Conservation (phyloP, 2,113 vertebrate genomes). For the Baryphthengus martii region DNA sequence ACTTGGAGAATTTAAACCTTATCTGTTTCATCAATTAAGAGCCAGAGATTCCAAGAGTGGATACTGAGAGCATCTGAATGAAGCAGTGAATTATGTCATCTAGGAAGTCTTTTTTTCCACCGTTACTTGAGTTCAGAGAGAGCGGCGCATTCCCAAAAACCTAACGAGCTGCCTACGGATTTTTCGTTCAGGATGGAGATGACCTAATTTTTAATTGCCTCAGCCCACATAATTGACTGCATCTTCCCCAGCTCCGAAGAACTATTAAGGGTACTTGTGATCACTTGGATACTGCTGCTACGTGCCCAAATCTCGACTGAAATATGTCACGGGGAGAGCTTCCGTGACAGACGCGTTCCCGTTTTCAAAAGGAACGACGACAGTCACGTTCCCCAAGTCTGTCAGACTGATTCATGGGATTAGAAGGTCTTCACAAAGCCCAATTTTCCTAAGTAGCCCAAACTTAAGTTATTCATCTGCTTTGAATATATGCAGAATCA, state of each 20-base stretch:
- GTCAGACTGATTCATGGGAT: background rate
- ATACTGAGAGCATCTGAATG: constrained; percentile 23
- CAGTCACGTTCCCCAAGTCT: background rate
- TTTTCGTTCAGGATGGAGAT: background rate
- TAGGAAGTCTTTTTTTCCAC: background rate
- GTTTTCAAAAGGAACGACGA: background rate
- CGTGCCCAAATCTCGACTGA: background rate
- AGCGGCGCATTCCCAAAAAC: background rate
- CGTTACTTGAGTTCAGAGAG: background rate
- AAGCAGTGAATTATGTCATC: constrained; percentile 19
- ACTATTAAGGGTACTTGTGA: background rate
- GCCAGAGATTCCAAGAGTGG: constrained; percentile 39
- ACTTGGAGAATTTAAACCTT: constrained; percentile 66
- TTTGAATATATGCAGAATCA: background rate
- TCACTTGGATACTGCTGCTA: background rate
- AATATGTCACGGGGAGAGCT: background rate
- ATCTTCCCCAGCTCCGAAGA: background rate
- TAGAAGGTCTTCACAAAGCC: background rate
- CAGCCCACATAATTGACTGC: background rate
- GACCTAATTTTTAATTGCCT: constrained; percentile 31
- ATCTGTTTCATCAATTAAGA: constrained; percentile 62
- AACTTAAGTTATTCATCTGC: constrained; percentile 51
- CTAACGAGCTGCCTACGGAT: background rate
- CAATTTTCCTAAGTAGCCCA: background rate
- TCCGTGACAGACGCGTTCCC: background rate